Base-by-base conservation (phyloP, 2,888 invertebrate species). In the Halictus quadricinctus region DNA sequence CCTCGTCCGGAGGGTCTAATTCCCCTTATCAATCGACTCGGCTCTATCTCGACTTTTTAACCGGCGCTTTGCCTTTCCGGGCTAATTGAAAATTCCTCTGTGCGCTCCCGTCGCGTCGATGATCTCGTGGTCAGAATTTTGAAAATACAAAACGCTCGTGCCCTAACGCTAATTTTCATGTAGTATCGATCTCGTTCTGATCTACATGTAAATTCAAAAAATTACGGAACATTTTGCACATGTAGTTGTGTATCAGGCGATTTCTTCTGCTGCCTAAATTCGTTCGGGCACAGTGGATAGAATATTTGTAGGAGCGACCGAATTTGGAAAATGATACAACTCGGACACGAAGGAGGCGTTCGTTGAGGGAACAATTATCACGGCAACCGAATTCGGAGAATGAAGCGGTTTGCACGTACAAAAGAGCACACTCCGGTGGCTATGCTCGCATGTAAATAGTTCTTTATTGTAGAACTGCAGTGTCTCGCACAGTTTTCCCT, bases 71-170 rank as follows among this genome's bases (percentile, higher is more conserved):
- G 29, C 72, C 18, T 29, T 36, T 13, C 41, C n/a, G 1, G 13
- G 46, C 25, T 81, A 60, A 83, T 81, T 74, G 83, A 81, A 83
- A 83, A 77, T 74, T 76, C 36, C 36, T 29, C 60, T 15, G 25
- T 1, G 66, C 10, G 3, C 2, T 36, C 8, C 36, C 2, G 36
- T 36, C 2, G 0, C 6, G 25, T 5, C 58, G 5, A 54, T 21
- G 8, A 54, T 54, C 54, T 54, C 15, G 7, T 18, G 54, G 21
- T 21, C 21, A 21, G 50, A 54, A 21, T 54, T 54, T 54, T 21
- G 8, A 8, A 54, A 54, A 21, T 7, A 2, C 21, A 21, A 18
- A 54, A 21, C 2, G 50, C 41, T 29, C 29, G 29, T 29, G 1
- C 29, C 29, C 29, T 1, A 29, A 29, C 29, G 29, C 29, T 29